Evolutionary conservation across 2,113 vertebrate species (phyloP), one percentile per base, ranked within the genome.

Genomic region (Erythrolamprus reginae): DNA sequence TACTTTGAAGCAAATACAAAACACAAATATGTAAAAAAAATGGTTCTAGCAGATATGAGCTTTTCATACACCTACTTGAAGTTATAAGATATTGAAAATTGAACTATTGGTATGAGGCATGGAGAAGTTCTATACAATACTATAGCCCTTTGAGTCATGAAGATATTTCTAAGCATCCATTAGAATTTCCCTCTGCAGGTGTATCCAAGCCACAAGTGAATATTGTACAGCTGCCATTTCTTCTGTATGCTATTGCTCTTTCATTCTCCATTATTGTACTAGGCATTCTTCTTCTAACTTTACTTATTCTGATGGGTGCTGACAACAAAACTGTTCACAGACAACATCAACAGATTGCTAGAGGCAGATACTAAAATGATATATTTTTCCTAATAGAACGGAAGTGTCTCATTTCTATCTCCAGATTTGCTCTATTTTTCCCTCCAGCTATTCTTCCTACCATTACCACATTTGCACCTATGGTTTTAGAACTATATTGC

Each of bases 251-350:
- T 19, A 28, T 77, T 42, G 89, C 50, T 23, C 50, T 47, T 65
- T 89, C 94, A 94, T n/a, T 19, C 24, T 33, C 52, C n/a, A 42
- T 23, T 61, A 95, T 92, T 56, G 94, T 92, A 96, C 94, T 91
- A 95, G 93, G 92, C 94, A 95, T 94, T 94, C 92, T 94, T 96
- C 95, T 91, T 92, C 93, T 87, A 56, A 92, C 33, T 12, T 58
- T 47, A 1, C 88, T 88, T 21, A 0, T 1, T 38, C 55, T 94
- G 93, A 95, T 94, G 93, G 91, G 85, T 26, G 53, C 93, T 95
- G 89, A 90, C 90, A 92, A 95, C 86, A 87, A 92, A 94, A 95
- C 38, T 89, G 92, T 92, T 95, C 96, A 90, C 93, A 88, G 90
- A 53, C 90, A 89, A 93, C 84, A 38, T 52, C 58, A 24, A 90